Conservation (phyloP, 2,113 vertebrate genomes). For the Callorhinus ursinus region DNA sequence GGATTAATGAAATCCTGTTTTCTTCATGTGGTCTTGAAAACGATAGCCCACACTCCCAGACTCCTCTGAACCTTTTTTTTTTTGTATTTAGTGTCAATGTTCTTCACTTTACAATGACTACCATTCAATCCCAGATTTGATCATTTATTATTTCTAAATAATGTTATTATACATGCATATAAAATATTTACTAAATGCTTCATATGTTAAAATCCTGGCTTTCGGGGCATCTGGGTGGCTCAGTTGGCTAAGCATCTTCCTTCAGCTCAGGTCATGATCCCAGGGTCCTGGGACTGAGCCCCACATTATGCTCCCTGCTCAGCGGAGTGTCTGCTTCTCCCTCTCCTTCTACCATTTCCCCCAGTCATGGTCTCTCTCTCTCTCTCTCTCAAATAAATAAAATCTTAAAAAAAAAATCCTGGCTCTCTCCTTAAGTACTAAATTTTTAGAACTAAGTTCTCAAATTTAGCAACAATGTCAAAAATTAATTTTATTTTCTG, state of each 20-base stretch:
- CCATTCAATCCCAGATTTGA: background rate
- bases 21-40: background rate
- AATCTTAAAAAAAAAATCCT: background rate
- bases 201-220: background rate
- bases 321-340: background rate
- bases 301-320: background rate
- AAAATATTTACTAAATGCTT: background rate
- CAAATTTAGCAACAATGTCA: background rate
- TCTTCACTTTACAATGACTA: background rate
- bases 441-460: background rate
- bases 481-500: conserved; percentile 33
- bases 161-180: background rate
- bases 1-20: background rate
- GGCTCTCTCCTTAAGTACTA: background rate
- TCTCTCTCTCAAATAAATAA: background rate
- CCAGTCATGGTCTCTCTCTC: background rate
- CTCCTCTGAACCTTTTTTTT: no score
- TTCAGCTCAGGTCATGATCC: background rate
- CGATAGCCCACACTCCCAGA: background rate
- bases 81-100: background rate
- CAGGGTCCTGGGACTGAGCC: background rate
- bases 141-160: background rate
- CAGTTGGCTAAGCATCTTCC: background rate
- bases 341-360: background rate
- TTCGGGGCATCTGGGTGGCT: background rate